Percentiles rank a stretch among this genome's conserved stretches.
phyloP scores from a whole-genome alignment of 2,888 invertebrate species.

The Xestobium rufovillosum region DNA sequence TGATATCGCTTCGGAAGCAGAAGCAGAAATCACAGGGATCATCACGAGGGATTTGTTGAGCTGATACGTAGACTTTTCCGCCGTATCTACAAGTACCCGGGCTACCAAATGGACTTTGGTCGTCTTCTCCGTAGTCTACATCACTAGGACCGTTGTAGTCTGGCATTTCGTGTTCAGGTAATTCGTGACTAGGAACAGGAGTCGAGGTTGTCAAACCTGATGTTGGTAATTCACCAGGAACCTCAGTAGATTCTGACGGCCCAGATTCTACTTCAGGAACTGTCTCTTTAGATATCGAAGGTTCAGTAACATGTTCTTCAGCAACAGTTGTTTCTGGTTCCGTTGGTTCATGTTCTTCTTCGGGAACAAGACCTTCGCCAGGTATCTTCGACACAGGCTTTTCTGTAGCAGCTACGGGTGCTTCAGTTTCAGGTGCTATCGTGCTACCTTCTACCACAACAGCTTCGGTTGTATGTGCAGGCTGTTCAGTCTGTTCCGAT shows the following conservation, averaged over 20 bases:
- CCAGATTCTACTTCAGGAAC: not conserved
- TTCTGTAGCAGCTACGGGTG: slow-evolving; percentile 8
- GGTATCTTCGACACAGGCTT: slow-evolving; percentile 7
- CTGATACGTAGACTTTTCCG: slow-evolving; percentile 87
- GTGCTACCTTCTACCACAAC: no score
- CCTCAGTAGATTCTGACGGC: no score
- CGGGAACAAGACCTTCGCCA: slow-evolving; percentile 4
- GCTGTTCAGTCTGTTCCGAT: no score
- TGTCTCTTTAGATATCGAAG: no score
- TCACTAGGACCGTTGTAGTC: slow-evolving; percentile 40
- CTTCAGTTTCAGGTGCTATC: slow-evolving; percentile 12
- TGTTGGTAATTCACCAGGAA: no score
- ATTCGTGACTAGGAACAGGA: slow-evolving; percentile 23
- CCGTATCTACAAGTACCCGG: slow-evolving; percentile 89
- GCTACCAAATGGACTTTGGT: slow-evolving; percentile 68
- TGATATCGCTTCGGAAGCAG: slow-evolving; percentile 93
- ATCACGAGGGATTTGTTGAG: slow-evolving; percentile 89
- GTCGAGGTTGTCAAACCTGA: slow-evolving; percentile 18
- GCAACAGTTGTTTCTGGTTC: slow-evolving; percentile 6
- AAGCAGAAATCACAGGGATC: slow-evolving; percentile 96
- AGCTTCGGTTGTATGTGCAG: no score
- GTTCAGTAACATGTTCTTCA: not conserved
- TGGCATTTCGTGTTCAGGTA: slow-evolving; percentile 33
- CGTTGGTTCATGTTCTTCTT: slow-evolving; percentile 10
- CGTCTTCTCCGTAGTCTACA: slow-evolving; percentile 70